Conservation (phyloP, 2,797 vertebrate genomes). For the Lacerta bilineata region DNA sequence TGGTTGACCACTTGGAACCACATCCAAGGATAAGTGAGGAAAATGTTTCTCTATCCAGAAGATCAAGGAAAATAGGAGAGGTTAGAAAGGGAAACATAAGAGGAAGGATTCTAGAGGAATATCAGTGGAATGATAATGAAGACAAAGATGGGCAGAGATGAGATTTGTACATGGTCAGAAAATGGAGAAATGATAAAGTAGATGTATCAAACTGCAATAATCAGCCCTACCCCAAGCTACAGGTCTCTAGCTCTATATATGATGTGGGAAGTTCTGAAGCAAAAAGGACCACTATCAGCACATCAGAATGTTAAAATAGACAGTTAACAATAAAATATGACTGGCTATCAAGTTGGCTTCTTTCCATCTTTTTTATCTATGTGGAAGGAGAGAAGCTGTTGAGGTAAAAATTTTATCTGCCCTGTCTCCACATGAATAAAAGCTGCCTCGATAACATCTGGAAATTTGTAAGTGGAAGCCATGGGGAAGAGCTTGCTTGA, state of each 20-base stretch:
- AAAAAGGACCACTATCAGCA: neutral
- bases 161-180: neutral
- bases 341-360: neutral
- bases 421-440: neutral
- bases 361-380: neutral
- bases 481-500: neutral
- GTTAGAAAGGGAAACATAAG: neutral
- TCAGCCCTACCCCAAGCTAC: neutral
- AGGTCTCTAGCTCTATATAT: neutral
- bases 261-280: conserved; percentile 4
- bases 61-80: neutral
- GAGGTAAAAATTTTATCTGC: neutral
- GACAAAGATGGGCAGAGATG: neutral
- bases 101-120: neutral
- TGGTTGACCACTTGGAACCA: no score
- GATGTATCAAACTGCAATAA: neutral
- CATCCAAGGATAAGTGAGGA: no score
- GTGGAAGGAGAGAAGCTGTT: neutral
- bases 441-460: neutral
- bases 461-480: neutral
- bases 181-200: neutral
- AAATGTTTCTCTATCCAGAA: no score
- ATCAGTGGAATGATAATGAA: neutral
- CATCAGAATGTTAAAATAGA: neutral
- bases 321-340: conserved; percentile 14